Conservation (phyloP, 92 coral and sea anemone species). For the Virgularia gustaviana region DNA sequence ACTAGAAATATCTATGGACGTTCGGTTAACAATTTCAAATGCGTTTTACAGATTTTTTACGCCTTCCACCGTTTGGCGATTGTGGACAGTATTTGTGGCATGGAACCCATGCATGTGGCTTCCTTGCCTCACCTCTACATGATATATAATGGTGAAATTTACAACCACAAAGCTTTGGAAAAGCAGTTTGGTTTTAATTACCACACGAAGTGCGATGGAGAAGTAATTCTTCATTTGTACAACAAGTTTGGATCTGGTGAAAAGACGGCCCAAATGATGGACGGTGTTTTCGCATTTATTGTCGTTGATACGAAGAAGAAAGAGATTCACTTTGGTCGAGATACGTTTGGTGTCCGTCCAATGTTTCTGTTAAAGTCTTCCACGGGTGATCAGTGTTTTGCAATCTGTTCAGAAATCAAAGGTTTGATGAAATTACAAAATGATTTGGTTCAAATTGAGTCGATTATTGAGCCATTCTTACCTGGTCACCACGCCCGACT, state of each 20-base stretch:
- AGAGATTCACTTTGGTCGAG: slow-evolving; percentile 59
- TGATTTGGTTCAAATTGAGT: slow-evolving; percentile 62
- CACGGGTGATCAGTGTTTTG: slow-evolving; percentile 55
- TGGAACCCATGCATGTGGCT: slow-evolving; percentile 59
- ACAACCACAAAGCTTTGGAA: slow-evolving; percentile 58
- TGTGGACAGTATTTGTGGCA: slow-evolving; percentile 50
- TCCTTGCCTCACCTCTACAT: slow-evolving; percentile 55
- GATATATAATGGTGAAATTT: slow-evolving; percentile 56
- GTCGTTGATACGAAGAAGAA: slow-evolving; percentile 55
- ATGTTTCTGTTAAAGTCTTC: slow-evolving; percentile 46
- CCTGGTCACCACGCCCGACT: slow-evolving; percentile 84
- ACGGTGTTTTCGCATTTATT: slow-evolving; percentile 62
- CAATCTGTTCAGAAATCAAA: slow-evolving; percentile 86
- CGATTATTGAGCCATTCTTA: slow-evolving; percentile 69
- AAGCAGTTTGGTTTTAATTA: slow-evolving; percentile 40
- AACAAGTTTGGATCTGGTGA: slow-evolving; percentile 54
- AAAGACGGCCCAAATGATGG: slow-evolving; percentile 61
- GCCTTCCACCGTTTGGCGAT: slow-evolving; percentile 59
- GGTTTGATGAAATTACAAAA: slow-evolving; percentile 67
- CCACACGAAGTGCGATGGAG: slow-evolving; percentile 56
- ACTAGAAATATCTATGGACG: too few relatives aligned
- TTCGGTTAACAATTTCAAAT: too few relatives aligned
- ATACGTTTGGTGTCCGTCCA: slow-evolving; percentile 63
- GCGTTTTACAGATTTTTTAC: too few relatives aligned
- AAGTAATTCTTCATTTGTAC: slow-evolving; percentile 58